A percentile compares a stretch with the other conserved stretches of the same genome.
These are phyloP conservation scores for Cheilosia grossa DNA, from an alignment of 2,888 invertebrate genomes.

Conservation along the genomic window DNA sequence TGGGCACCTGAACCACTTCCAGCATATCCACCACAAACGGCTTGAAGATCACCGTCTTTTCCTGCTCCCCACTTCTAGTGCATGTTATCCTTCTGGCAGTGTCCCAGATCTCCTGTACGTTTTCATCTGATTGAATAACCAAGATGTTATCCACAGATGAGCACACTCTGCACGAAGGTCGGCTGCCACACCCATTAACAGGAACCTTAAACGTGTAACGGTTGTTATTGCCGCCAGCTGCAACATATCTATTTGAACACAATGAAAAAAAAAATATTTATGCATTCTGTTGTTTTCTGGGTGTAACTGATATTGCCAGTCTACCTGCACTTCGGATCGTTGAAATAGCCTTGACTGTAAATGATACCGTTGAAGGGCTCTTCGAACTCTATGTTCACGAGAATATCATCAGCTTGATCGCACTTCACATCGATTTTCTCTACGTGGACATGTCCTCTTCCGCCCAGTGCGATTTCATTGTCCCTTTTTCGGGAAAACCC, in stretches of 20 bases:
- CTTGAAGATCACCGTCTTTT: slow-evolving; percentile 81
- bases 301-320: slow-evolving; percentile 76
- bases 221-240: slow-evolving; percentile 85
- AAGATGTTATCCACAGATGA: slow-evolving; percentile 87
- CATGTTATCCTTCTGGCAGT: slow-evolving; percentile 87
- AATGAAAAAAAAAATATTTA: not conserved
- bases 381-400: slow-evolving; percentile 87
- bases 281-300: not conserved
- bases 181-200: slow-evolving; percentile 86
- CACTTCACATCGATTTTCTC: slow-evolving; percentile 87
- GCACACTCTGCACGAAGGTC: slow-evolving; percentile 86
- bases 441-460: slow-evolving; percentile 82
- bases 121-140: slow-evolving; percentile 88
- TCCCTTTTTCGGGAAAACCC: slow-evolving; percentile 26
- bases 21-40: slow-evolving; percentile 89
- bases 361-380: slow-evolving; percentile 87
- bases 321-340: slow-evolving; percentile 88
- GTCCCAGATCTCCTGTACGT: slow-evolving; percentile 87
- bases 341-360: slow-evolving; percentile 88
- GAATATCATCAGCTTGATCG: slow-evolving; percentile 84
- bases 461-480: slow-evolving; percentile 15
- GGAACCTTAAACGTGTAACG: slow-evolving; percentile 87
- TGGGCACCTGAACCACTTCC: slow-evolving; percentile 87
- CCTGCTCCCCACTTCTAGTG: slow-evolving; percentile 80
- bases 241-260: slow-evolving; percentile 84